Evolutionary conservation across 2,888 invertebrate species (phyloP).

Genomic region (Apodemia duryi): DNA sequence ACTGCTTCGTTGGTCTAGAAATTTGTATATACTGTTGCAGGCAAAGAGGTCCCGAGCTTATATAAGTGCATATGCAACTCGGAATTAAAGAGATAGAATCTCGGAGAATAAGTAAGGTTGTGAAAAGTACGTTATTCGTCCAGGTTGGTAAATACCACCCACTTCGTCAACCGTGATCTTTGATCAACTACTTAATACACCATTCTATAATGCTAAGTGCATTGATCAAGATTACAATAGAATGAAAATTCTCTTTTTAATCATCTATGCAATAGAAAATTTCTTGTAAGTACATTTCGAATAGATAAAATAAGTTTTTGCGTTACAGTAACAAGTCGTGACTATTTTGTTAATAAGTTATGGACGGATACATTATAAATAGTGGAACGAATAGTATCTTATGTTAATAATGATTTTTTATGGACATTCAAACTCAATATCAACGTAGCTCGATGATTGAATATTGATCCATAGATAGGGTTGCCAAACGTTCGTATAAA

Average conservation of each 20-base stretch:
- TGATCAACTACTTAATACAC: too few relatives aligned
- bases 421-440: slow-evolving; percentile 48
- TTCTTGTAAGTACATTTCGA: background rate
- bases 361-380: slow-evolving; percentile 32
- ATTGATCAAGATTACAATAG: background rate
- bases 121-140: background rate
- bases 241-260: background rate
- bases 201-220: background rate
- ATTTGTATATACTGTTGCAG: too few relatives aligned
- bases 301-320: slow-evolving; percentile 1
- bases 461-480: slow-evolving; percentile 59
- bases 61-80: too few relatives aligned
- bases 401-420: slow-evolving; percentile 40
- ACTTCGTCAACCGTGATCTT: background rate
- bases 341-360: slow-evolving; percentile 14
- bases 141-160: background rate
- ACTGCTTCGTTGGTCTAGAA: too few relatives aligned
- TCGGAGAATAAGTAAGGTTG: background rate
- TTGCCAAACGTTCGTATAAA: background rate
- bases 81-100: background rate
- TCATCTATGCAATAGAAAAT: background rate
- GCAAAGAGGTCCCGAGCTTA: too few relatives aligned
- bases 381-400: slow-evolving; percentile 46
- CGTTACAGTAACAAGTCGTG: slow-evolving; percentile 17
- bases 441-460: slow-evolving; percentile 69